Evolutionary conservation across 2,888 invertebrate genomes (phyloP).

Genomic region (Hirtodrosophila cameraria): DNA sequence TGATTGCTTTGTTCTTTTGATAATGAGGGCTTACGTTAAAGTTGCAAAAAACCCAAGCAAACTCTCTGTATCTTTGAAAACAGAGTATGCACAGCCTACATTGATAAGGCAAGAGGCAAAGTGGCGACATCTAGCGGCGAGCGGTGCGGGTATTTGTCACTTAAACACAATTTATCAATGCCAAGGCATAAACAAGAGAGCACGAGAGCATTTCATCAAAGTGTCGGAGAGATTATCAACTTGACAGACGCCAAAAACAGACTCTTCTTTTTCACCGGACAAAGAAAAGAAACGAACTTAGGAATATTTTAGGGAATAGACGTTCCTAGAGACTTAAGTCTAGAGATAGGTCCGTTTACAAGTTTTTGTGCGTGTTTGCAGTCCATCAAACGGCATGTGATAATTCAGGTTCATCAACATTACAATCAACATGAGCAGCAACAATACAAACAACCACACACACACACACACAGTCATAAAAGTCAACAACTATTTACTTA

Average conservation of each 20-base stretch:
- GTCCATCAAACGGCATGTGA: constrained; percentile 77
- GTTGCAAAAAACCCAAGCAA: too few relatives aligned
- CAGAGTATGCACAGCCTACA: constrained; percentile 34
- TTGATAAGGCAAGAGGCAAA: constrained; percentile 52
- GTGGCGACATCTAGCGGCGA: constrained; percentile 65
- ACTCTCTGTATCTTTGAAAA: too few relatives aligned
- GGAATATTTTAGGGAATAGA: constrained; percentile 13
- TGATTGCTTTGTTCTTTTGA: too few relatives aligned
- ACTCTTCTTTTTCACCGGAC: constrained; percentile 1
- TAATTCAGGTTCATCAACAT: constrained; percentile 79
- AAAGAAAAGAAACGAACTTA: constrained; percentile 8
- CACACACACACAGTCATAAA: constrained; percentile 34
- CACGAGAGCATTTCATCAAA: constrained; percentile 75
- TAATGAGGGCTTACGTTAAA: too few relatives aligned
- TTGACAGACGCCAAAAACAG: constrained; percentile 46
- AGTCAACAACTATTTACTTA: constrained; percentile 76
- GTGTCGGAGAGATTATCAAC: constrained; percentile 78
- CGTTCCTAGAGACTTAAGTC: constrained; percentile 15
- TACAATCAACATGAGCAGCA: constrained; percentile 63
- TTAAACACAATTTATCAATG: constrained; percentile 78
- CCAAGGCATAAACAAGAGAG: constrained; percentile 60
- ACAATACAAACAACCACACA: constrained; percentile 34
- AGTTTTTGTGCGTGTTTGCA: constrained; percentile 69
- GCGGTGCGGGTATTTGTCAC: constrained; percentile 63
- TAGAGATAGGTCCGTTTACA: constrained; percentile 18